Percentiles rank a stretch among this genome's conserved stretches.
These are phyloP conservation scores for Fukomys damarensis DNA, from an alignment of 2,113 vertebrate genomes.

Conservation along the genomic window DNA sequence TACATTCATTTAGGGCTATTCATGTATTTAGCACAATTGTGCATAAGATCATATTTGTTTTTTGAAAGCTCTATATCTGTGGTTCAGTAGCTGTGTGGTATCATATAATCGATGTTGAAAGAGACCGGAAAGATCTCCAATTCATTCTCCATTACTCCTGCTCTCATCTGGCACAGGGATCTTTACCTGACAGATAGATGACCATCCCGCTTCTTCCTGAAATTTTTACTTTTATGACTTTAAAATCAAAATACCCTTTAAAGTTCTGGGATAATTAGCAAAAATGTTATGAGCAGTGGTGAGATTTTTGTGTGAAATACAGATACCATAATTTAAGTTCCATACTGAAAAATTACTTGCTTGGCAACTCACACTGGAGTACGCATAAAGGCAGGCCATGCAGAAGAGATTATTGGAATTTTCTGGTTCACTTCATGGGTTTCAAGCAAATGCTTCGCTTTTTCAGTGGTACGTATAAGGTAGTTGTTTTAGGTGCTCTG, in stretches of 20 bases:
- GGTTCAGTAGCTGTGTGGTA: not conserved
- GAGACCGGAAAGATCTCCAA: not conserved
- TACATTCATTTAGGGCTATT: slow-evolving; percentile 2
- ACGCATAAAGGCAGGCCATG: not conserved
- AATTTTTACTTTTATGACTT: slow-evolving; percentile 49
- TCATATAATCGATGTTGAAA: not conserved
- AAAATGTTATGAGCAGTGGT: slow-evolving; percentile 1
- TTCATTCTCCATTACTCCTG: not conserved
- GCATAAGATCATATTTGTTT: not conserved
- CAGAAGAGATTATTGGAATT: slow-evolving; percentile 31
- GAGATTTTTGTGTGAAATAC: slow-evolving; percentile 48
- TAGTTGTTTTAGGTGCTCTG: not conserved
- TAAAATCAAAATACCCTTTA: slow-evolving; percentile 29
- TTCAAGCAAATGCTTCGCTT: slow-evolving; percentile 62
- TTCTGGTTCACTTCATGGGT: slow-evolving; percentile 48
- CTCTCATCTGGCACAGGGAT: not conserved
- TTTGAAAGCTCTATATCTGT: not conserved
- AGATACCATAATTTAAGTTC: slow-evolving; percentile 51
- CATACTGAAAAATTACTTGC: slow-evolving; percentile 48
- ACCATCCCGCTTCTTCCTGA: not conserved
- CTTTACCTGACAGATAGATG: not conserved
- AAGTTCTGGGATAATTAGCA: slow-evolving; percentile 59
- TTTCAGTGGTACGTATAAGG: slow-evolving; percentile 42
- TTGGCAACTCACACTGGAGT: slow-evolving; percentile 1
- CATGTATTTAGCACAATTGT: not conserved